Evolutionary conservation across 2,888 invertebrate genomes (phyloP), one percentile per base, ranked within the genome.

Genomic region (Plagiodera versicolora): DNA sequence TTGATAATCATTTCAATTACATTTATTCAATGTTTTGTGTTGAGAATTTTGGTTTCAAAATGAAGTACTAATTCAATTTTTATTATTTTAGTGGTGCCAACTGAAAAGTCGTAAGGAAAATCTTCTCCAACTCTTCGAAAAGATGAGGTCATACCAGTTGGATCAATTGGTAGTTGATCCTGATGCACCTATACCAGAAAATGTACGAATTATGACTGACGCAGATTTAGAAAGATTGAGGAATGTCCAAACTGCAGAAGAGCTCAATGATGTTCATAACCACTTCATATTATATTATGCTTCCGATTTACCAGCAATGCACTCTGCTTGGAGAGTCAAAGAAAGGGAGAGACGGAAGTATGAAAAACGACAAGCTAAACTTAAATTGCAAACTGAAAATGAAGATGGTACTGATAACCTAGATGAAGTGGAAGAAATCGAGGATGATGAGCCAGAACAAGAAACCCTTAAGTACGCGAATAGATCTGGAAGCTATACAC

Each of bases 201-300:
- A 87, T 74, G 84, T 95, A 70, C 83, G 96, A 20, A 82, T 95
- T 0, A 87, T 97, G 67, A 88, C 87, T 67, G 94, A 95, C 68
- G 90, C 91, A 54, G 96, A 97, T 72, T 88, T 94, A 59, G 91
- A 93, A 56, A 85, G 89, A 51, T 79, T 95, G 63, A 87, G 86
- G 67, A 85, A 81, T 54, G 90, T 92, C 0, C 91, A 94, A 76
- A 92, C 92, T 0, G 86, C 91, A 9, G 98, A 98, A 77, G 97
- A 98, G 77, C 80, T 98, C 0, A 90, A 92, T 61, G 99, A 99
- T 74, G 91, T 95, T 1, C 95, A 94, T 79, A 89, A 92, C 68
- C 95, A 98, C 75, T 98, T 98, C 78, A 85, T 94, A 67, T 82
- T 98, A 16, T 95, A 98, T 80, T 98, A 98, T 77, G 91, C 93